Evolutionary conservation across 1,140 invertebrate genomes (phyloP), one percentile per base, ranked within the genome.

Genomic region (Latrodectus geometricus): DNA sequence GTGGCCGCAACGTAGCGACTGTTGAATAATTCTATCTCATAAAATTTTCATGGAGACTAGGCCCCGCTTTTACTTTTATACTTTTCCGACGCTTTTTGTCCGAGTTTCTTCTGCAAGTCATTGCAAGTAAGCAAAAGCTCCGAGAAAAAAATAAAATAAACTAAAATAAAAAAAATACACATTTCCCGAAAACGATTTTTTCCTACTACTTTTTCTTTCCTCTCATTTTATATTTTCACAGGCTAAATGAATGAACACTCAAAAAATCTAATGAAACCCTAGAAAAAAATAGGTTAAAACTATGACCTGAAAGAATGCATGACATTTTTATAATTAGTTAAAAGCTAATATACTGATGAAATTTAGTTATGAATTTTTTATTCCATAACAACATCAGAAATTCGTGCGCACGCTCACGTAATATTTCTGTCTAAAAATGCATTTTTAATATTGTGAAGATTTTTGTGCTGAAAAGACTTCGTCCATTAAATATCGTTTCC

Each of bases 21-120:
- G 82, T 84, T 84, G 82, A 84, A 84, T 84, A 84, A 84, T 84
- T 84, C 82, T 84, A 35, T 69, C 82, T 84, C 73, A 84, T 84
- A 84, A 84, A 84, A 84, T 9, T 84, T 84, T 84, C 82, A 84
- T 84, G 48, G 72, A 20, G 74, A 61, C 9, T 11, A 69, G 68
- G 12, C 20, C 20, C 14, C 68, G 9, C 68, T 23, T n/a, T 69
- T 69, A 20, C 68, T 69, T 69, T 23, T 69, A 23, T 69, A 20
- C n/a, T 65, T n/a, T 65, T 15, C n/a, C n/a, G 8, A 23, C n/a
- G 14, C 68, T 69, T 9, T n/a, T 61, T 14, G 11, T 61, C 54
- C 54, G 11, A 35, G 54, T 61, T 61, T 61, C 17, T 61, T 61
- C 17, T 61, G 54, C 54, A 61, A 61, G 54, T 17, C 0, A 61